Evolutionary conservation across 2,888 invertebrate species (phyloP).

Genomic region (Heliconius cydno): DNA sequence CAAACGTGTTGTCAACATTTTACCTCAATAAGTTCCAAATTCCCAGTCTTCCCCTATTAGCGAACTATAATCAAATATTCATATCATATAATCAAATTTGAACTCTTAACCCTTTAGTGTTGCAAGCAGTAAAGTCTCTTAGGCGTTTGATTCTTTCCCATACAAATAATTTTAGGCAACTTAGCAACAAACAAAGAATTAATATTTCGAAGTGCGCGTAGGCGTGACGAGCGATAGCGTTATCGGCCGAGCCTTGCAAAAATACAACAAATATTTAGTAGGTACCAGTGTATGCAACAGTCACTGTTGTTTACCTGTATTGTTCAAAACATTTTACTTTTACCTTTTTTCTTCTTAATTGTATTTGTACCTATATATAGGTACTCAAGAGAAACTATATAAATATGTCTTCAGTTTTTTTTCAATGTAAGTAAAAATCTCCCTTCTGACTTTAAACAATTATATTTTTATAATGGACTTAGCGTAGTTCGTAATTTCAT

Average conservation of each 20-base stretch:
- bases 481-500: too few species aligned
- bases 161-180: conserved; percentile 61
- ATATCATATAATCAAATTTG: not conserved
- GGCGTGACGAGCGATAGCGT: conserved; percentile 77
- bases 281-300: conserved; percentile 48
- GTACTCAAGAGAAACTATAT: too few species aligned
- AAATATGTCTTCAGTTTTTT: too few species aligned
- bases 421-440: too few species aligned
- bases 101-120: not conserved
- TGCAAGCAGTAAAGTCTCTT: not conserved
- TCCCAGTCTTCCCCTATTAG: not conserved
- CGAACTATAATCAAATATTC: not conserved
- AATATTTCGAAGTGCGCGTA: conserved; percentile 59
- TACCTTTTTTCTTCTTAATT: not conserved
- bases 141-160: not conserved
- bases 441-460: too few species aligned
- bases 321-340: not conserved
- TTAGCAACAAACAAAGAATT: conserved; percentile 65
- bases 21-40: too few species aligned
- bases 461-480: too few species aligned
- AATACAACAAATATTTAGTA: conserved; percentile 76
- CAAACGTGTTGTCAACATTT: too few species aligned
- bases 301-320: conserved; percentile 49
- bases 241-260: conserved; percentile 80
- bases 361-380: too few species aligned